Conservation (phyloP, 2,888 invertebrate genomes). For the Pollenia labialis region DNA sequence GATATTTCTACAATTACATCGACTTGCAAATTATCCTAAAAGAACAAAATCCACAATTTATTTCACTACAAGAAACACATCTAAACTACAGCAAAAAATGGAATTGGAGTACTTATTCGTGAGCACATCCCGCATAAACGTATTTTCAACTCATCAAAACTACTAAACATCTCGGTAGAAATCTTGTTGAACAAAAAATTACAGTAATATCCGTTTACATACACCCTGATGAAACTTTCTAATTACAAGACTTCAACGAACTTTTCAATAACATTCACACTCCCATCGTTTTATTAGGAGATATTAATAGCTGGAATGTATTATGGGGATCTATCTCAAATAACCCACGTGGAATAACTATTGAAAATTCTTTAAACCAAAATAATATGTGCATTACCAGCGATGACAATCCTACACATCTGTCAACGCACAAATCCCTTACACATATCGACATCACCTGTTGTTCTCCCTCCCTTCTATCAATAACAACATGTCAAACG, state of each 20-base stretch:
- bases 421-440: conserved; percentile 6
- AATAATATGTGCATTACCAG: conserved; percentile 32
- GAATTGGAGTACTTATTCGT: too few species aligned
- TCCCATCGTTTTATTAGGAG: conserved; percentile 11
- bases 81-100: not conserved
- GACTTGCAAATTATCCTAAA: not conserved
- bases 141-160: conserved; percentile 1
- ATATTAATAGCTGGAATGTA: conserved; percentile 28
- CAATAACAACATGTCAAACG: not conserved
- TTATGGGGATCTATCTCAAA: conserved; percentile 22
- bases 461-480: not conserved
- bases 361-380: conserved; percentile 15
- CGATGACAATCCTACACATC: conserved; percentile 25
- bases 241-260: not conserved
- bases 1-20: not conserved
- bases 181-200: conserved; percentile 21
- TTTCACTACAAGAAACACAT: not conserved
- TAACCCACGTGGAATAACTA: not conserved
- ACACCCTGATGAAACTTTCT: conserved; percentile 1
- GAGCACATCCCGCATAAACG: too few species aligned
- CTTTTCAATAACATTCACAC: conserved; percentile 19
- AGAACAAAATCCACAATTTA: not conserved
- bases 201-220: conserved; percentile 16
- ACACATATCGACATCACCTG: conserved; percentile 15
- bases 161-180: conserved; percentile 13